Conservation (phyloP, 2,113 vertebrate species). For the Grammomys surdaster region DNA sequence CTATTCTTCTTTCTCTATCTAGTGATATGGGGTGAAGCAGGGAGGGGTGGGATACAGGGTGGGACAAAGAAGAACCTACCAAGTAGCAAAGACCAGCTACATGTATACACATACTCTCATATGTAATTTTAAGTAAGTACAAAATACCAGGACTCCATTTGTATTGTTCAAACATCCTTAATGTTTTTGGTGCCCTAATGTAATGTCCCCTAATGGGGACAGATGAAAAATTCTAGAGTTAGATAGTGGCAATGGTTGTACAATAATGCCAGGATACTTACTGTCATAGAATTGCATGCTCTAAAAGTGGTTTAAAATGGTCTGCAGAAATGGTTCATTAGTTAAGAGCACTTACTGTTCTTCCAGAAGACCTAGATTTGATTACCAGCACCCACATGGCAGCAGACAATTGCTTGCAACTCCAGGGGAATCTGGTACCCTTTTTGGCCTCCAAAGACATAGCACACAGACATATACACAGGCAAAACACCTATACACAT, state of each 20-base stretch:
- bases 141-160: not conserved
- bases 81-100: too few species aligned
- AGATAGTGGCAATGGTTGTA: not conserved
- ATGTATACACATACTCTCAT: not conserved
- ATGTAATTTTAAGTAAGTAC: not conserved
- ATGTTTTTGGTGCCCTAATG: not conserved
- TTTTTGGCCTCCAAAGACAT: not conserved
- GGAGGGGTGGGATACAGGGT: too few species aligned
- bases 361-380: not conserved
- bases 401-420: not conserved
- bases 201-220: not conserved
- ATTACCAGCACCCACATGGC: not conserved
- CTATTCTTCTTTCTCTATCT: not conserved
- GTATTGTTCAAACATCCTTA: not conserved
- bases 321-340: not conserved
- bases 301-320: not conserved
- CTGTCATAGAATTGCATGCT: not conserved
- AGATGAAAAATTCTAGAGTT: not conserved
- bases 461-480: not conserved
- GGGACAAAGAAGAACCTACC: too few species aligned
- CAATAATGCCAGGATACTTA: fast-evolving
- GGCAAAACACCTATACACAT: not conserved
- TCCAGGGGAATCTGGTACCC: not conserved
- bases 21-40: too few species aligned
- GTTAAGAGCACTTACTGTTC: not conserved